These are phyloP conservation scores for Centropus bengalensis DNA, from an alignment of 2,113 vertebrate genomes.

Conservation along the genomic window DNA sequence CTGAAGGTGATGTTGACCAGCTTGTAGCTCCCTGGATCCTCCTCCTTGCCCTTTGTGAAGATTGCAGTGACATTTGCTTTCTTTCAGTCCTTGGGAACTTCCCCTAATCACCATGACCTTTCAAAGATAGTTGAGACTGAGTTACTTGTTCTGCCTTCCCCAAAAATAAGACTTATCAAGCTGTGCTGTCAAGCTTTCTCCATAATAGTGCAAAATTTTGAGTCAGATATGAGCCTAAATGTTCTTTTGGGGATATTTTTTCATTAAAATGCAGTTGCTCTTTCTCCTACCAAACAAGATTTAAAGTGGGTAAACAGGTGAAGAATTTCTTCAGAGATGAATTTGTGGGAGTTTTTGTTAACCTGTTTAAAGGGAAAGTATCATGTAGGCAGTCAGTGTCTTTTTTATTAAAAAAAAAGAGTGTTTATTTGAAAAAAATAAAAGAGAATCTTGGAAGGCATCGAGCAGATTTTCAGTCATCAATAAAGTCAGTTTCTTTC, in stretches of 20 bases:
- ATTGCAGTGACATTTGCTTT: constrained; percentile 22
- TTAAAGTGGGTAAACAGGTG: background rate
- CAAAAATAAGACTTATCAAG: background rate
- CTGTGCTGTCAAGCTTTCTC: background rate
- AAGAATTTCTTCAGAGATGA: background rate
- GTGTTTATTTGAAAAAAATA: background rate
- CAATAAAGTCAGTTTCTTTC: background rate
- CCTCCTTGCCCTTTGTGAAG: background rate
- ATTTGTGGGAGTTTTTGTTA: background rate
- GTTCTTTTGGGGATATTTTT: background rate
- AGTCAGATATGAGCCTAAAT: background rate
- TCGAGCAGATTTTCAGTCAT: background rate
- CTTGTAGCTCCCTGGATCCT: background rate
- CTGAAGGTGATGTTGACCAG: background rate
- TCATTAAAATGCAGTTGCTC: background rate
- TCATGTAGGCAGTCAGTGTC: background rate
- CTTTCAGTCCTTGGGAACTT: background rate
- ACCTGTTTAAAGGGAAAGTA: background rate
- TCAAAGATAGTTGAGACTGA: background rate
- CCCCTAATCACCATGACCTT: background rate
- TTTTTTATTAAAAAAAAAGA: background rate
- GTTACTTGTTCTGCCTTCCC: background rate
- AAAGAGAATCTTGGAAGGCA: background rate
- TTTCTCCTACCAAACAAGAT: background rate
- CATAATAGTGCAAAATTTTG: background rate